Percentiles rank a stretch among this genome's conserved stretches.
phyloP scores from a whole-genome alignment of 2,113 vertebrate species.

The Trematocara nigrifrons region DNA sequence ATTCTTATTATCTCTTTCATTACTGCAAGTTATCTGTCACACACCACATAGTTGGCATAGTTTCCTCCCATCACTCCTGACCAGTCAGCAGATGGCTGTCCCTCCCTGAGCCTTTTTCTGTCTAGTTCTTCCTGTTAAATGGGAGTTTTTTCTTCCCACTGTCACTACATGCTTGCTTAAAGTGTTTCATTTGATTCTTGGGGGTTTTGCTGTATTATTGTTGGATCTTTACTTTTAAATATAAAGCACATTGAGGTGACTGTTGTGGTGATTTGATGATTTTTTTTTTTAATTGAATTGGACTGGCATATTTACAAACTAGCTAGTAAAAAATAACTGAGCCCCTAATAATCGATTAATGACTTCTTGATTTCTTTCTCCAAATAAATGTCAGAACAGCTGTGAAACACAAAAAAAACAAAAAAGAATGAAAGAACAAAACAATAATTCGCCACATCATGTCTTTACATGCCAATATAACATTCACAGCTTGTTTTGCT shows the following conservation, averaged over 20 bases:
- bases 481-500: neutral
- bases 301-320: neutral
- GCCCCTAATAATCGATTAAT: neutral
- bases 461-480: neutral
- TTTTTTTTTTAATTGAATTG: neutral
- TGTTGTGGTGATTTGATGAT: neutral
- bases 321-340: neutral
- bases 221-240: neutral
- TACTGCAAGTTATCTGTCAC: neutral
- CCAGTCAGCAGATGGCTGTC: neutral
- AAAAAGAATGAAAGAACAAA: neutral
- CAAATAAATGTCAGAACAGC: neutral
- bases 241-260: neutral
- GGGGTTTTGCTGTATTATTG: neutral
- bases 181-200: neutral
- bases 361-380: neutral
- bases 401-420: neutral
- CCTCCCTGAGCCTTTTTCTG: neutral
- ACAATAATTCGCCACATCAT: neutral
- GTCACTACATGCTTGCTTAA: neutral
- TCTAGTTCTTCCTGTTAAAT: neutral
- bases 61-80: neutral
- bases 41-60: neutral
- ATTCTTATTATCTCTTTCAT: neutral
- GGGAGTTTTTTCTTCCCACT: neutral